Evolutionary conservation across 1,140 invertebrate species (phyloP), one percentile per base, ranked within the genome.

Genomic region (Lepidurus couesii): DNA sequence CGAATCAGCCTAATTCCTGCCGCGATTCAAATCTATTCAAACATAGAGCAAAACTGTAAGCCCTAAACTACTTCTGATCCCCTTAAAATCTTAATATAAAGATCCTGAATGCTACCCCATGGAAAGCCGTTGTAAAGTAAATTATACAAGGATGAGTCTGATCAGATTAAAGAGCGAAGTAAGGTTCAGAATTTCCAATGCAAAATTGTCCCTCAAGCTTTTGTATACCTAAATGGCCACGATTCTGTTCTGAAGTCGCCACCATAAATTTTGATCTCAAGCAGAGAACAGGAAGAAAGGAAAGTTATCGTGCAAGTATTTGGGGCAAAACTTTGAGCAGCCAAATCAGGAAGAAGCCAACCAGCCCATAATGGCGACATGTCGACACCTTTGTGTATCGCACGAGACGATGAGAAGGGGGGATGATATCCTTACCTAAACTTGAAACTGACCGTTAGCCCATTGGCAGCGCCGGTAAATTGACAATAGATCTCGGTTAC

Each of bases 401-500:
- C 53, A 65, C 53, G 53, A 65, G 53, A 65, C 53, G 53, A 13
- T 7, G 21, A 65, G 7, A 21, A 65, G 53, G 53, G 47, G 21
- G 21, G 21, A 13, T 21, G 16, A 65, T 65, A 65, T 16, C 21
- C 53, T 65, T 65, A 65, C 21, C 9, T 13, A 65, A 65, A 65
- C 53, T 65, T 65, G 53, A 47, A 65, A 65, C 53, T 65, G 53
- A 65, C 53, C 53, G 53, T 65, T 65, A 4, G 53, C n/a, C 53
- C 21, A 65, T 65, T 65, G 53, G 53, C 16, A 21, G 53, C 53
- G 53, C 53, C 53, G 53, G 53, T n/a, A 65, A 65, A 65, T 65
- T 65, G 53, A 65, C 53, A 65, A 65, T 65, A 65, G 53, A 65
- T 65, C 53, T 65, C 53, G 53, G 53, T n/a, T 65, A 65, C 53